These are phyloP conservation scores for Halocaridina rubra DNA, from an alignment of 2,888 invertebrate species.

Conservation along the genomic window DNA sequence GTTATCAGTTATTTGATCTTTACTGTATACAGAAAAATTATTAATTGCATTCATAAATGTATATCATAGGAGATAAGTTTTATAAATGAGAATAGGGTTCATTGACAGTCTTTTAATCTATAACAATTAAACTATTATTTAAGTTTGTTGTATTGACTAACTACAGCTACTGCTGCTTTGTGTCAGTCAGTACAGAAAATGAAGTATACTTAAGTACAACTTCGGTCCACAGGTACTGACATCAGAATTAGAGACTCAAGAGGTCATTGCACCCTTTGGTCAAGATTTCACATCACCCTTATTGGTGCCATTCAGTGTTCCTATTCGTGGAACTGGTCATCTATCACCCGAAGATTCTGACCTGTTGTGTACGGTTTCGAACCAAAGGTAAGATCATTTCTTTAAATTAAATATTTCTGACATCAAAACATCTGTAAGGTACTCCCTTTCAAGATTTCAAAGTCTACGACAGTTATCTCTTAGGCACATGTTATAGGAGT, in stretches of 20 bases:
- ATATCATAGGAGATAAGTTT: too few relatives aligned
- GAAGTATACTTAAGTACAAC: not conserved
- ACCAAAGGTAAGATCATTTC: not conserved
- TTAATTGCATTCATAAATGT: too few relatives aligned
- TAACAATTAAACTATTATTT: too few relatives aligned
- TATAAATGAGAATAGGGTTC: too few relatives aligned
- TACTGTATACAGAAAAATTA: not conserved
- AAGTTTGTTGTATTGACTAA: not conserved
- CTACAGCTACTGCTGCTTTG: not conserved
- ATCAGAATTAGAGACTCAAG: slow-evolving; percentile 2
- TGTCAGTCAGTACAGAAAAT: not conserved
- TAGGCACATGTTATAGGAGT: too few relatives aligned
- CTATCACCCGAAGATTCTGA: not conserved
- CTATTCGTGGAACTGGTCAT: slow-evolving; percentile 9
- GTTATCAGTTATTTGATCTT: not conserved
- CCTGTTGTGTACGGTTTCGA: not conserved
- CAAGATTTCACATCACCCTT: slow-evolving; percentile 30
- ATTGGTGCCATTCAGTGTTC: not conserved
- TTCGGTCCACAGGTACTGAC: slow-evolving; percentile 7
- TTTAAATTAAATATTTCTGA: too few relatives aligned
- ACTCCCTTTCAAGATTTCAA: too few relatives aligned
- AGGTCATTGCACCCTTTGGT: slow-evolving; percentile 29
- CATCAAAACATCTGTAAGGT: too few relatives aligned
- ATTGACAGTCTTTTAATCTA: too few relatives aligned
- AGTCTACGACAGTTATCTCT: too few relatives aligned